Conservation (phyloP, 2,113 vertebrate genomes). For the Ammodytes dubius region DNA sequence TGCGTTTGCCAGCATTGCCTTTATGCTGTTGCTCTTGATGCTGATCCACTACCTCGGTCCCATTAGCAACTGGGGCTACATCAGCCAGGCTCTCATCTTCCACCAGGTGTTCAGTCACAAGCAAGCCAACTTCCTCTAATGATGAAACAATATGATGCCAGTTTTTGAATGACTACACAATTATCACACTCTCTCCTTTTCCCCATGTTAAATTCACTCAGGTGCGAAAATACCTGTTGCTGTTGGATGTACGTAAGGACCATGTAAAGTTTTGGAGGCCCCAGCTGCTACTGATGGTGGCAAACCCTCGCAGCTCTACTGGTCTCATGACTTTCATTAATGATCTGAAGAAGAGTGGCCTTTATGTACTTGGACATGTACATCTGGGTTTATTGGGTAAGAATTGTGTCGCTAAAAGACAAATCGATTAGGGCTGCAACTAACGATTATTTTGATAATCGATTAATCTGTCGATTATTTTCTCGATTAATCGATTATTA, state of each 20-base stretch:
- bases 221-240: conserved; percentile 95
- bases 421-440: too few relatives aligned
- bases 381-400: conserved; percentile 91
- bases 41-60: conserved; percentile 85
- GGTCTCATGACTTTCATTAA: conserved; percentile 92
- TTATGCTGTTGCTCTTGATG: conserved; percentile 85
- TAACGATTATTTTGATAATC: too few relatives aligned
- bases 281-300: conserved; percentile 93
- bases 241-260: conserved; percentile 94
- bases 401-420: conserved; percentile 23
- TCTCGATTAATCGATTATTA: too few relatives aligned
- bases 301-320: conserved; percentile 88
- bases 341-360: conserved; percentile 94
- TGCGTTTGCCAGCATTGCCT: conserved; percentile 84
- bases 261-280: conserved; percentile 97
- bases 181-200: neutral
- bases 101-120: conserved; percentile 78
- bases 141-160: neutral
- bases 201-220: conserved; percentile 52
- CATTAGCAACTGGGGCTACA: conserved; percentile 88
- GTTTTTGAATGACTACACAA: neutral
- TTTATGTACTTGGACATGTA: conserved; percentile 93
- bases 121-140: neutral
- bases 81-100: conserved; percentile 88
- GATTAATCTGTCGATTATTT: too few relatives aligned